Conservation (phyloP, 1,140 invertebrate genomes). For the Zophobas morio region DNA sequence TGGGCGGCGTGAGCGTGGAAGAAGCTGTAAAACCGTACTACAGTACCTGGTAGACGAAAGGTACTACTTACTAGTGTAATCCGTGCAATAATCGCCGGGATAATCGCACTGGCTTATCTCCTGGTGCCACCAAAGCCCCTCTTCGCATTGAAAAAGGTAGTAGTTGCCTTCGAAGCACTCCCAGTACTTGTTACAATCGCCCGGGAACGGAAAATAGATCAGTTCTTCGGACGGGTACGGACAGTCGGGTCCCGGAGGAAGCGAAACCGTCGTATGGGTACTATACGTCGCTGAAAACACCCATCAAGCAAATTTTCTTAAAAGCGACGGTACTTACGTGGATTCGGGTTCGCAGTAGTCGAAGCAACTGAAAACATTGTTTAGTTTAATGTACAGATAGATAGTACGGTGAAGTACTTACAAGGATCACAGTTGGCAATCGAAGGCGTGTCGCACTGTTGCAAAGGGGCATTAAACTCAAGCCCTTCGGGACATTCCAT, state of each 20-base stretch:
- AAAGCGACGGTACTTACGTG: background rate
- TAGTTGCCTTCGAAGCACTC: slow-evolving; percentile 3
- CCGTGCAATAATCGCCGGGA: slow-evolving; percentile 51
- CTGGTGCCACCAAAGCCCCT: slow-evolving; percentile 45
- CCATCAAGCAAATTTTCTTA: too few species aligned
- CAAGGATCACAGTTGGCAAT: background rate
- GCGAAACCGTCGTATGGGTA: background rate
- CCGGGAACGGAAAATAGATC: background rate
- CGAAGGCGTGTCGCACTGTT: background rate
- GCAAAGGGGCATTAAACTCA: background rate
- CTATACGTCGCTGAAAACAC: background rate
- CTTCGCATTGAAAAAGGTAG: slow-evolving; percentile 4
- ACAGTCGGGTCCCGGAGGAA: background rate
- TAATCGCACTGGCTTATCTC: slow-evolving; percentile 49
- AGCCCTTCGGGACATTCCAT: slow-evolving; percentile 7
- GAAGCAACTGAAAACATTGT: background rate
- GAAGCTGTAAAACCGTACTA: too few species aligned
- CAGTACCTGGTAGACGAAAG: background rate
- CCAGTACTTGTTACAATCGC: slow-evolving; percentile 34
- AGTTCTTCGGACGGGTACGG: background rate
- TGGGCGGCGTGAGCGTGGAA: too few species aligned
- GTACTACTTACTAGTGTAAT: slow-evolving; percentile 27
- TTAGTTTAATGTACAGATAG: background rate
- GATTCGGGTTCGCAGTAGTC: background rate
- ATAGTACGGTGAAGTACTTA: background rate